Base-by-base conservation (phyloP, 2,113 vertebrate genomes). In the Odontesthes bonariensis region DNA sequence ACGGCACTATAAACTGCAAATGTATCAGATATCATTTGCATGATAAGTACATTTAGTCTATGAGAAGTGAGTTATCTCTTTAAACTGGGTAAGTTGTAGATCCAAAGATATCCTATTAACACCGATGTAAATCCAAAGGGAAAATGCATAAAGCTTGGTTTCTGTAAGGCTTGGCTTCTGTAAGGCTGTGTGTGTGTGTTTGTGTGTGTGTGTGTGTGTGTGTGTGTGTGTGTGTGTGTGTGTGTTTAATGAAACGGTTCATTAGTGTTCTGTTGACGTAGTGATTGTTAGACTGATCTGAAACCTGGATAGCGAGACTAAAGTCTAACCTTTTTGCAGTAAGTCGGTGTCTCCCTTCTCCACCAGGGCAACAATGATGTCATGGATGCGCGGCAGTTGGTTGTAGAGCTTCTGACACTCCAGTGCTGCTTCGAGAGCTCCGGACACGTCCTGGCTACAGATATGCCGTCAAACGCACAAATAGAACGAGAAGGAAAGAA, bases 281-380 rank as follows among this genome's bases (percentile, higher is more conserved):
- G 2, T 31, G 13, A 31, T 20, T 38, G 10, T n/a, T n/a, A 10
- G 9, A 63, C 2, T 42, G 59, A 44, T 22, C 23, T 32, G 47
- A 38, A 35, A 33, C 16, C n/a, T 0, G 23, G 4, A 32, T 6
- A 33, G 6, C 4, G 17, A 27, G 55, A 54, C 1, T 22, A 23
- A 49, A 52, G 16, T 20, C 46, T 80, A 62, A 99, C 98, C 96
- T 96, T 96, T 97, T 57, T 98, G 95, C 67, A 99, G 94, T 19
- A 95, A 90, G 16, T 96, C 96, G 0, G 95, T 94, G 17, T 98
- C 93, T 79, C 96, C 97, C 78, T 95, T 96, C 82, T 98, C 94
- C 91, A 99, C 88, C 88, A 99, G 91, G 61, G 23, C 90, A 19
- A 96, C 95, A 40, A 95, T 87, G 91, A 99, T 40, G 79, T 96